Evolutionary conservation across 2,797 vertebrate species (phyloP).

Genomic region (Argentina silus): DNA sequence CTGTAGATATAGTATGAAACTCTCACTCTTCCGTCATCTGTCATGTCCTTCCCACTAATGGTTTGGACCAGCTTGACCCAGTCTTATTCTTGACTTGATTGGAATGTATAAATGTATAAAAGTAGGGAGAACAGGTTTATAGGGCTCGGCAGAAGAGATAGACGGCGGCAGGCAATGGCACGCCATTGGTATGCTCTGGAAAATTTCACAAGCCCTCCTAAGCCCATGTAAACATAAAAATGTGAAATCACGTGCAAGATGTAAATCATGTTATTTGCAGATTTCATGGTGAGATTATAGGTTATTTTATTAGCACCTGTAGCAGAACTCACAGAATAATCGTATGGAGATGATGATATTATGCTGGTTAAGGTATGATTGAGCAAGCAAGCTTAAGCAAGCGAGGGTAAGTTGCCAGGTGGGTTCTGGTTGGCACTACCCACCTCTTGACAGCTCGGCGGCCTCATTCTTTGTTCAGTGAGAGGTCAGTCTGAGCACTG

Average conservation of each 20-base stretch:
- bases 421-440: slow-evolving; percentile 13
- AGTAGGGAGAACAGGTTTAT: slow-evolving; percentile 12
- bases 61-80: slow-evolving; percentile 21
- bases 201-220: background rate
- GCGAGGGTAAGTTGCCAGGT: background rate
- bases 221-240: background rate
- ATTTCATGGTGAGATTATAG: background rate
- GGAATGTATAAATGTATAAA: slow-evolving; percentile 36
- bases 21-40: background rate
- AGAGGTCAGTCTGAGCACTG: slow-evolving; percentile 2
- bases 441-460: slow-evolving; percentile 1
- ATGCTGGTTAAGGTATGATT: background rate
- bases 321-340: background rate
- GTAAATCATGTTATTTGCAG: slow-evolving; percentile 2
- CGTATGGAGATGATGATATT: background rate
- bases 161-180: slow-evolving; percentile 13
- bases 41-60: background rate
- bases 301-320: background rate
- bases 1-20: background rate
- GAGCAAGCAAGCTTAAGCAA: background rate
- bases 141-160: slow-evolving; percentile 21
- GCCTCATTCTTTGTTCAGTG: background rate
- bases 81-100: slow-evolving; percentile 17
- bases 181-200: slow-evolving; percentile 14
- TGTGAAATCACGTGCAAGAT: background rate